Evolutionary conservation across 2,888 invertebrate species (phyloP), one percentile per base, ranked within the genome.

Genomic region (Anoplius nigerrimus): DNA sequence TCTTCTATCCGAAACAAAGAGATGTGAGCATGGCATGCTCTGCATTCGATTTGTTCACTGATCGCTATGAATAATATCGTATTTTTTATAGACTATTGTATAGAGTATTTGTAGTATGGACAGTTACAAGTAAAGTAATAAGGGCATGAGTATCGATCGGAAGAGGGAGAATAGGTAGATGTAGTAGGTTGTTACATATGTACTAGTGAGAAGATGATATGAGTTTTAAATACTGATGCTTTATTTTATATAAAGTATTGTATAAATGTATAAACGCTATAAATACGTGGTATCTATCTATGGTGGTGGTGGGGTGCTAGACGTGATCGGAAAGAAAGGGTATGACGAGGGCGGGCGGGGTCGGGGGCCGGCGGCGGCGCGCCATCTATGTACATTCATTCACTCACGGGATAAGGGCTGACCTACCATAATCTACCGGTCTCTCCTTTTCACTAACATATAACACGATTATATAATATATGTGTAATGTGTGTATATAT

Each of bases 191-290:
- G n/a, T n/a, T n/a, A n/a, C n/a, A n/a, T n/a, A n/a, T n/a, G n/a
- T n/a, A n/a, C n/a, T n/a, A 34, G 6, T 13, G 34, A 34, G 18
- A 54, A 43, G 21, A 60, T 24, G 71, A 58, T 55, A 24, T 74
- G 85, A 83, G 83, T 87, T 89, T 88, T 88, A 88, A 89, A 88
- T 89, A 88, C 88, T 88, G 88, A 88, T 89, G 88, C 88, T 89
- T 89, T 89, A 89, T 89, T 89, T 88, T 87, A 86, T 89, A 88
- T 88, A 88, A 88, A 88, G 87, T 88, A 88, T 88, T 88, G 87
- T 88, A 89, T 88, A 88, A 89, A 89, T 88, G 88, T 89, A 89
- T 89, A 88, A 88, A 88, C 87, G 87, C 88, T 89, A 88, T 87
- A 88, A 89, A 88, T 88, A 88, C 85, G 88, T 88, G 88, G 88